These are phyloP conservation scores for Lampropteryx suffumata DNA, from an alignment of 2,888 invertebrate genomes.

Conservation along the genomic window DNA sequence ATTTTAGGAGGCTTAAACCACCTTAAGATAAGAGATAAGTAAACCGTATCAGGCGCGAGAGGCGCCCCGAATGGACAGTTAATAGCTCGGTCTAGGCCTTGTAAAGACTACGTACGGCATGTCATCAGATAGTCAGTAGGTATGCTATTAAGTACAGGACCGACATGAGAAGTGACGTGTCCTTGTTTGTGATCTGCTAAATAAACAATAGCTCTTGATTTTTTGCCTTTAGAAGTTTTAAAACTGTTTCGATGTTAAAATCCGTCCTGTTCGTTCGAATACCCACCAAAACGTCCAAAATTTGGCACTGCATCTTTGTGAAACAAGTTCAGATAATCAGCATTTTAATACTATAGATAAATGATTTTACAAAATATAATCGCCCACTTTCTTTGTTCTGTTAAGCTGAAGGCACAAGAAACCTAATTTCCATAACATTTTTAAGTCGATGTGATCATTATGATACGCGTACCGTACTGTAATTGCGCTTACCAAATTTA, in stretches of 20 bases:
- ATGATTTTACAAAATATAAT: not conserved
- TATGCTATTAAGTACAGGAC: constrained; percentile 16
- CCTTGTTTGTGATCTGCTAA: constrained; percentile 18
- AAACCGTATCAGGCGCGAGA: constrained; percentile 51
- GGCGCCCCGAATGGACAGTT: constrained; percentile 59
- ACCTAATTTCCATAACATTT: constrained; percentile 22
- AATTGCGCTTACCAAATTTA: constrained; percentile 28
- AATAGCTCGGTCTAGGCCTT: constrained; percentile 31
- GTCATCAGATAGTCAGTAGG: constrained; percentile 27
- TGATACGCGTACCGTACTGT: constrained; percentile 21
- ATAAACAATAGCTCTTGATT: constrained; percentile 9
- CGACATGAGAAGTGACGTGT: constrained; percentile 9
- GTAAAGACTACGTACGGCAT: constrained; percentile 29
- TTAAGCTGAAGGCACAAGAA: constrained; percentile 12
- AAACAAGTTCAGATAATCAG: too few species aligned
- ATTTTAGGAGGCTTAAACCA: constrained; percentile 77
- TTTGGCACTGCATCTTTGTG: too few species aligned
- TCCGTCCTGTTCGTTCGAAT: too few species aligned
- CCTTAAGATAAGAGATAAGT: constrained; percentile 81
- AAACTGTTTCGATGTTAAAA: too few species aligned
- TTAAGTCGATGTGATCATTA: constrained; percentile 25
- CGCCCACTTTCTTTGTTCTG: not conserved
- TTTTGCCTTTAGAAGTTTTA: constrained; percentile 7
- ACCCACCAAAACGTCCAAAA: too few species aligned
- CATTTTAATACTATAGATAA: not conserved